A percentile compares a stretch with the other conserved stretches of the same genome.
Conservation (phyloP, 2,113 vertebrate species). For the Rutilus rutilus region DNA sequence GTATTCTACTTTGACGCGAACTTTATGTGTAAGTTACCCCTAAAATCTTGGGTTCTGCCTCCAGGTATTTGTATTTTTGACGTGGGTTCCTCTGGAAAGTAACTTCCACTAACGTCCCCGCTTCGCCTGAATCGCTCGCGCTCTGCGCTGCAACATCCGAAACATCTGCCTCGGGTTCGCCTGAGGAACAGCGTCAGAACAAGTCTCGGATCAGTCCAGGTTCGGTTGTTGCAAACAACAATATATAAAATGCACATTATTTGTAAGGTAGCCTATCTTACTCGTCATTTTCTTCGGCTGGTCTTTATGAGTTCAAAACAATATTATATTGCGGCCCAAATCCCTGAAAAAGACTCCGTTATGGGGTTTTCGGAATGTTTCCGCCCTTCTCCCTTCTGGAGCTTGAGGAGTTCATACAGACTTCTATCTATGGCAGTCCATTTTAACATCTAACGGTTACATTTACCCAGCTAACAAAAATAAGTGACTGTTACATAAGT, state of each 20-base stretch:
- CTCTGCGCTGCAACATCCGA: background rate
- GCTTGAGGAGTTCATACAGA: no score
- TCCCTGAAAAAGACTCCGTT: no score
- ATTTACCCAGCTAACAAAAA: no score
- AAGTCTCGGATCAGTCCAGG: background rate
- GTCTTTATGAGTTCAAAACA: background rate
- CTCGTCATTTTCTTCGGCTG: background rate
- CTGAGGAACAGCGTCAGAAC: conserved; percentile 20
- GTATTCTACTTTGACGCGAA: background rate
- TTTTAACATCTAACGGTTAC: no score
- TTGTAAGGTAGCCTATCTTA: background rate
- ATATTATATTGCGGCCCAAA: no score
- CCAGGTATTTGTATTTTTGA: conserved; percentile 71
- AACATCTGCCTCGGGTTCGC: background rate
- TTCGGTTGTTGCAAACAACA: background rate
- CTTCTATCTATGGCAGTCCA: no score
- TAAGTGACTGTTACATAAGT: no score
- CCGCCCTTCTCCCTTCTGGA: no score
- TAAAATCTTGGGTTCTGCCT: conserved; percentile 75
- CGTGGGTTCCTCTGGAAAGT: conserved; percentile 66
- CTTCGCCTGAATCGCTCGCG: background rate
- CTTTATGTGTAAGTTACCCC: conserved; percentile 61
- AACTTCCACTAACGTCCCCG: conserved; percentile 64
- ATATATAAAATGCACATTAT: background rate
- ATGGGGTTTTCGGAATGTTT: no score